These are phyloP conservation scores for Ips typographus DNA, from an alignment of 1,140 invertebrate genomes.

Conservation along the genomic window DNA sequence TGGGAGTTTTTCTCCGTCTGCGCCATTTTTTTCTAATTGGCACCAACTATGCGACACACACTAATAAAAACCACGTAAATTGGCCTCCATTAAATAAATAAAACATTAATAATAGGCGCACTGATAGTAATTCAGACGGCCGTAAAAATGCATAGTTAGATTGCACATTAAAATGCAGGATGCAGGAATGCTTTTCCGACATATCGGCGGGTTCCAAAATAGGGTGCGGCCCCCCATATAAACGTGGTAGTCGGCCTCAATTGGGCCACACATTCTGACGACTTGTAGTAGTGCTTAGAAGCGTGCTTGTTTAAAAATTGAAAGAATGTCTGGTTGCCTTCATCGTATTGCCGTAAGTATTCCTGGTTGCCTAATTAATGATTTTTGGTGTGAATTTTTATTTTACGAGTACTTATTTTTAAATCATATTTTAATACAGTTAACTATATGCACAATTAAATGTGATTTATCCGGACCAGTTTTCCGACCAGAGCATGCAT, in stretches of 20 bases:
- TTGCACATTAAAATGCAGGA: constrained; percentile 2
- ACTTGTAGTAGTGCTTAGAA: background rate
- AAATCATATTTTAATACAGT: background rate
- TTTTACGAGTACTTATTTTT: background rate
- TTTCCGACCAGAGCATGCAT: too few relatives aligned
- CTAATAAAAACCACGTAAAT: too few relatives aligned
- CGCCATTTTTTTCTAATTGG: too few relatives aligned
- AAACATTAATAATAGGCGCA: background rate
- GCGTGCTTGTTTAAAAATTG: background rate
- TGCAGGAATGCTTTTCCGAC: constrained; percentile 11
- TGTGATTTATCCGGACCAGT: too few relatives aligned
- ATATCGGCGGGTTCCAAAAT: background rate
- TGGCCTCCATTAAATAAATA: too few relatives aligned
- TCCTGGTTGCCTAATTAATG: background rate
- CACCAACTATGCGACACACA: too few relatives aligned
- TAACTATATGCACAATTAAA: too few relatives aligned
- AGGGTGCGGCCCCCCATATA: constrained; percentile 3
- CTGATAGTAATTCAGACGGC: background rate
- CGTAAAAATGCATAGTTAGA: background rate
- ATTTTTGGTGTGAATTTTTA: background rate
- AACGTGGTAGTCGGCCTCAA: background rate
- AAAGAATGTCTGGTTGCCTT: background rate
- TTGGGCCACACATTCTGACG: background rate
- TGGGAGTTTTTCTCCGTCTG: background rate
- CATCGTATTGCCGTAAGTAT: background rate